Evolutionary conservation across 2,888 invertebrate species (phyloP).

Genomic region (Microctonus aethiopoides): DNA sequence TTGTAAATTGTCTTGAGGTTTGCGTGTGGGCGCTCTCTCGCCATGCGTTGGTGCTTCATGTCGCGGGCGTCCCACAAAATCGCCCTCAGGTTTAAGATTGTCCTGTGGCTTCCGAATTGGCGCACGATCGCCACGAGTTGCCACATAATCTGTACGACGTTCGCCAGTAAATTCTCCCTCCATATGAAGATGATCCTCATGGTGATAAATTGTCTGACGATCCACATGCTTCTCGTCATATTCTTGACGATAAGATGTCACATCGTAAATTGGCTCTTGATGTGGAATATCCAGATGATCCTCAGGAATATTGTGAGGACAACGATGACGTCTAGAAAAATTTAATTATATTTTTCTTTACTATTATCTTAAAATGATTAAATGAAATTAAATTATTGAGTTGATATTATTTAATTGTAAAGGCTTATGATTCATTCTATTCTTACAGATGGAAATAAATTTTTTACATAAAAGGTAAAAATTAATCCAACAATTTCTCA

Average conservation of each 20-base stretch:
- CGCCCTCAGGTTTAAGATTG: conserved; percentile 66
- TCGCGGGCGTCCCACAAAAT: conserved; percentile 63
- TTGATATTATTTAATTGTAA: background rate
- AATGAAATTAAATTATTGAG: background rate
- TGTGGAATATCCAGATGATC: conserved; percentile 60
- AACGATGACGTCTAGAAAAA: conserved; percentile 81
- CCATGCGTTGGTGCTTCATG: conserved; percentile 69
- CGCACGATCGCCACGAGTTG: conserved; percentile 67
- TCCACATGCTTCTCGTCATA: conserved; percentile 76
- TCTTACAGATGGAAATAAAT: background rate
- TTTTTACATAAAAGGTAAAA: background rate
- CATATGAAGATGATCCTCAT: conserved; percentile 78
- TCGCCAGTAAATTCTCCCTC: conserved; percentile 75
- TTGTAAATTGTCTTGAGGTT: conserved; percentile 67
- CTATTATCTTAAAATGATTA: background rate
- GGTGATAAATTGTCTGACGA: conserved; percentile 71
- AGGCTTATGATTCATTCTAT: background rate
- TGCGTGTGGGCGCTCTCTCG: conserved; percentile 64
- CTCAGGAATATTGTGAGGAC: conserved; percentile 74
- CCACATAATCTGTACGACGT: conserved; percentile 69
- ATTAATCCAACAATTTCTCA: background rate
- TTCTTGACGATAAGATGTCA: conserved; percentile 75
- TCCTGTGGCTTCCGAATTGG: conserved; percentile 67
- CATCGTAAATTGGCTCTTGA: conserved; percentile 54
- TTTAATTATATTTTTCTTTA: background rate